Evolutionary conservation across 2,113 vertebrate genomes (phyloP), one percentile per base, ranked within the genome.

Genomic region (Limanda limanda): DNA sequence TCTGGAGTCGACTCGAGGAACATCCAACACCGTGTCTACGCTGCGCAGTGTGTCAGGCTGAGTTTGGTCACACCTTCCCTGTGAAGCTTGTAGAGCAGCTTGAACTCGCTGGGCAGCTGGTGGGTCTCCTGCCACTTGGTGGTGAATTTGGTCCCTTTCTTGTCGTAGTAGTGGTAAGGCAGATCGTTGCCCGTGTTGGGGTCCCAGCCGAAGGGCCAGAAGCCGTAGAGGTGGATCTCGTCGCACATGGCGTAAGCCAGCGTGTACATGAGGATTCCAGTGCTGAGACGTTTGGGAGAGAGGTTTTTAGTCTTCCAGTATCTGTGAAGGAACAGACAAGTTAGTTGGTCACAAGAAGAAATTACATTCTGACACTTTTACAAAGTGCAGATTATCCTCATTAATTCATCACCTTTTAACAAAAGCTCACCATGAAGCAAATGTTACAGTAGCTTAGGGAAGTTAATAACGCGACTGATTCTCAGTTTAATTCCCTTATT

Each of bases 71-170:
- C 94, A 55, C 98, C 98, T 70, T 98, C 96, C 3, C 95, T 94
- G 31, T 99, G 97, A 95, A 99, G 96, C 92, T 96, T 96, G 93
- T 97, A 98, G 73, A 99, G 94, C 88, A 99, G 95, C 92, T 98
- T 97, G 93, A 99, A 99, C 93, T 99, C 98, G 0, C 95, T 97
- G 68, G 98, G 98, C 79, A 99, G 96, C 93, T 99, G 98, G 92
- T 99, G 98, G 54, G 97, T 97, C 91, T 99, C 98, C 90, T 99
- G 98, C 98, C 98, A 99, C 90, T 98, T 99, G 89, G 98, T 99
- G 2, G 97, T 99, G 86, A 99, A 99, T 92, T 99, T 99, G 68
- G 98, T 98, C 87, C 98, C 98, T 91, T 99, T 99, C 95, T 98
- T 99, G 92, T 99, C 98, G 1, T 98, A 99, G 93, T 99, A 99